Evolutionary conservation across 2,888 invertebrate species (phyloP), one percentile per base, ranked within the genome.

Genomic region (Helleia helle): DNA sequence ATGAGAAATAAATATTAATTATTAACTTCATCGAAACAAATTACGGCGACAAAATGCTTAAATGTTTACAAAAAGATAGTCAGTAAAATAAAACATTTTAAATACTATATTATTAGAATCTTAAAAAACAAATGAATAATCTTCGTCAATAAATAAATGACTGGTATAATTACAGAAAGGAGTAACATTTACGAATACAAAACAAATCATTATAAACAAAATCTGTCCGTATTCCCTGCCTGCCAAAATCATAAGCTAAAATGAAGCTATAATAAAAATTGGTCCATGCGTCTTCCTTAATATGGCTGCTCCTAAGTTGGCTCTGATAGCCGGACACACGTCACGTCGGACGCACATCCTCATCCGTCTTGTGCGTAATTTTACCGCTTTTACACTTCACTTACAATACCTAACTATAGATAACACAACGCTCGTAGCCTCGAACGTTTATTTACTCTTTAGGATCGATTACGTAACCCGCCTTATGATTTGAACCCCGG

Each of bases 261-360:
- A 28, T 36, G 41, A 34, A 31, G 28, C 36, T n/a, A 22, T 30
- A 38, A 28, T 36, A 41, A 38, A 42, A 9, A 8, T n/a, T n/a
- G 8, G 24, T 17, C 29, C 15, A 45, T 40, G 43, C 47, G 50
- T 42, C 47, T 48, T 47, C 43, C 43, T 40, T 41, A 36, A 28
- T 30, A 29, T 31, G 42, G 59, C 58, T 56, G 60, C 54, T 62
- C 62, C 65, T 61, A 65, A 70, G 65, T 71, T 63, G 70, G 70
- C 59, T 60, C 56, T 59, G 47, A 43, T 44, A 17, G 25, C 36
- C 73, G 75, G 77, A 76, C 60, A 59, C 64, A 60, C 77, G 75
- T 80, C 79, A 75, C 66, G 58, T 70, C 69, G 67, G 69, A 75
- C 76, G 76, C 68, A 75, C 74, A 73, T 79, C 76, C 80, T 73